Evolutionary conservation across 2,888 invertebrate genomes (phyloP).

Genomic region (Oasisia sp.): DNA sequence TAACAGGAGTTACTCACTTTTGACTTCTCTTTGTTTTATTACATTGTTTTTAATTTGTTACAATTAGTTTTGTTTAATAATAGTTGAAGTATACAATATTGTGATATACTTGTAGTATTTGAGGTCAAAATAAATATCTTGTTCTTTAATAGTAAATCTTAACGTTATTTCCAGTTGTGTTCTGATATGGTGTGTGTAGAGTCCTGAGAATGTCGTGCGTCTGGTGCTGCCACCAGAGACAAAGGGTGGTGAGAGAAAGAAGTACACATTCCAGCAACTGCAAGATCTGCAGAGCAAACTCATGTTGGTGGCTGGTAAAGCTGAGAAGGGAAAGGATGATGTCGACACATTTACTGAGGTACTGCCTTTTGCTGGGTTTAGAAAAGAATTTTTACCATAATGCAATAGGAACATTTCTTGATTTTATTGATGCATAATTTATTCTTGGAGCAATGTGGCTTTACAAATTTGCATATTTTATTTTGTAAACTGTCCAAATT

Average conservation of each 20-base stretch:
- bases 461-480: too few relatives aligned
- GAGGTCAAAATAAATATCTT: too few relatives aligned
- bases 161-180: neutral
- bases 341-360: constrained; percentile 54
- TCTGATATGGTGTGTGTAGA: neutral
- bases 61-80: too few relatives aligned
- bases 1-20: too few relatives aligned
- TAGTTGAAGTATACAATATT: too few relatives aligned
- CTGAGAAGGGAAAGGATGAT: constrained; percentile 51
- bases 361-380: neutral
- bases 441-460: neutral
- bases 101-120: too few relatives aligned
- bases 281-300: constrained; percentile 58
- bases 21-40: too few relatives aligned
- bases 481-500: too few relatives aligned
- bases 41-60: too few relatives aligned
- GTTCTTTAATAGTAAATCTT: too few relatives aligned
- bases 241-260: constrained; percentile 30
- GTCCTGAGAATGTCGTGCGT: constrained; percentile 41
- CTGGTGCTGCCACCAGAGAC: constrained; percentile 42
- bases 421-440: neutral
- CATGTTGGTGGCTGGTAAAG: constrained; percentile 61
- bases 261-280: constrained; percentile 43
- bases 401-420: too few relatives aligned
- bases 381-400: neutral